Evolutionary conservation across 2,113 vertebrate genomes (phyloP), one percentile per base, ranked within the genome.

Genomic region (Tetrao urogallus): DNA sequence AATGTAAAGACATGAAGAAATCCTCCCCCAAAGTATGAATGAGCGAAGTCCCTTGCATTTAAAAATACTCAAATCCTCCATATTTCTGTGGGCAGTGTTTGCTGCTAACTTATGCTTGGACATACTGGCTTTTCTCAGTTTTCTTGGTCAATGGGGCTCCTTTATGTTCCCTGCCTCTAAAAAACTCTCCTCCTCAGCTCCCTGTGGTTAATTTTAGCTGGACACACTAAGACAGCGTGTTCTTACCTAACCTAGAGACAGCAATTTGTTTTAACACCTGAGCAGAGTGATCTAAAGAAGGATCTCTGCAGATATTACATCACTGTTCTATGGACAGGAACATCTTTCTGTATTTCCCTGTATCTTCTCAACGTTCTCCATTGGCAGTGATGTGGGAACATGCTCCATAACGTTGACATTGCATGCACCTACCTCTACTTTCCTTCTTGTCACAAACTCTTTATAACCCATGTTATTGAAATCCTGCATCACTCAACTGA

Each of bases 271-370:
- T 13, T 15, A 12, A 5, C 42, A 2, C 3, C 27, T 7, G 50
- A 74, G 61, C 50, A 78, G 38, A 60, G 66, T 1, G 15, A 20
- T 25, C 40, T 50, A 28, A 42, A 60, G 34, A 54, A 48, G 54
- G 13, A 8, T 32, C 10, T 70, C 7, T 2, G 4, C 8, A 61
- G 40, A 11, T 24, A 10, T 57, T 12, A 10, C 21, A 36, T 57
- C 34, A 32, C 13, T 42, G 25, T 17, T 11, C 87, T 88, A 47
- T 12, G 64, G 34, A 19, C 38, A 48, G 61, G 34, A 70, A 36
- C 30, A 56, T 10, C 17, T 64, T 42, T 4, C 8, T 8, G 2
- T 38, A 24, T 43, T 28, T 61, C 66, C 61, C 42, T 0, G 0
- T 28, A 32, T 66, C 60, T 50, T 65, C 78, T 70, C 3, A 0